phyloP scores from a whole-genome alignment of 2,113 vertebrate species.

The Pangasianodon gigas region DNA sequence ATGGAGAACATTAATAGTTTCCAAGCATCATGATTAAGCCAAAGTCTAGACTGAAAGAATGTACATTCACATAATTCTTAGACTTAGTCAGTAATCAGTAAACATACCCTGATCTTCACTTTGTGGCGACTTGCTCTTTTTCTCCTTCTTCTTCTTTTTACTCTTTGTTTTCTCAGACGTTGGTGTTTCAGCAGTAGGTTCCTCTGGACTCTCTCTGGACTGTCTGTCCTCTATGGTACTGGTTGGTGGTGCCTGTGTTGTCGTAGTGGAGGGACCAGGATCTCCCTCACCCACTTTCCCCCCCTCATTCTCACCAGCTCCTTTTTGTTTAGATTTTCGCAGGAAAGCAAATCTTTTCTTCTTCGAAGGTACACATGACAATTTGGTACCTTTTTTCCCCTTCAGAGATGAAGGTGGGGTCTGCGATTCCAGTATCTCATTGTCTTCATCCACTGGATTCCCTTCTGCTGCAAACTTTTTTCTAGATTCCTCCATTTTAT shows the following conservation, averaged over 20 bases:
- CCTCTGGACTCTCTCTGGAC: background rate
- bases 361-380: too few relatives aligned
- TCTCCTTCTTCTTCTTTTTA: conserved; percentile 36
- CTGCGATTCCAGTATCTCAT: conserved; percentile 50
- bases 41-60: background rate
- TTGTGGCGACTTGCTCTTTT: conserved; percentile 54
- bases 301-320: conserved; percentile 1
- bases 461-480: background rate
- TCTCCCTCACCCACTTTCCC: background rate
- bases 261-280: background rate
- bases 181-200: background rate
- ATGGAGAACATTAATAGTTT: background rate
- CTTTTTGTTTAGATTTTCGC: background rate
- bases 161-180: background rate
- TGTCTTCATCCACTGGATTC: conserved; percentile 31
- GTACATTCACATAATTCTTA: background rate
- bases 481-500: background rate
- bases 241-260: background rate
- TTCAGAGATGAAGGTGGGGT: background rate
- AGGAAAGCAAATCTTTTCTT: background rate
- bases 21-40: background rate
- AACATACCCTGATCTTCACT: conserved; percentile 4
- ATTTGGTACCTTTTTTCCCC: background rate
- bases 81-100: background rate
- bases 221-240: conserved; percentile 3